Evolutionary conservation across 2,888 invertebrate genomes (phyloP), one percentile per base, ranked within the genome.

Genomic region (Leptura quadrifasciata): DNA sequence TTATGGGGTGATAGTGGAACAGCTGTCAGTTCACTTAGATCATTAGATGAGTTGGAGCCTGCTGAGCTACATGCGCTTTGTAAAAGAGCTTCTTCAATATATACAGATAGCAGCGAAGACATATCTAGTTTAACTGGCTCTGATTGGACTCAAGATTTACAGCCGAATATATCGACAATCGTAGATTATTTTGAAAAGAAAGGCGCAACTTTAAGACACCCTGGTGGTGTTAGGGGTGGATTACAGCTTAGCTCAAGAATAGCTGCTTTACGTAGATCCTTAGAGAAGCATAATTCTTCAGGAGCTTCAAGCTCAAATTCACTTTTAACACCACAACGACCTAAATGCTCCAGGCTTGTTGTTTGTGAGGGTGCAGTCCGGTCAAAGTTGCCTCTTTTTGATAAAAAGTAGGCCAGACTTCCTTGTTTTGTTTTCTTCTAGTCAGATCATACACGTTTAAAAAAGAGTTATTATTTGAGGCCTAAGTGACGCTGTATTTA

Each of bases 141-240:
- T 0, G 95, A 95, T 88, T 94, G 85, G 92, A 92, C 85, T 92
- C 92, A 83, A 88, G 94, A 82, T 92, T 93, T 80, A 91, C 93
- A 80, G 93, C 88, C 89, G 27, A 89, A 94, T 87, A 96, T 96
- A 82, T 94, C 95, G 65, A 93, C 94, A 86, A 96, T 96, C 82
- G 96, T 97, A 31, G 96, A 96, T 85, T 96, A 96, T 88, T 96
- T 97, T 89, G 96, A 97, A 89, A 91, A 95, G 64, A 94, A 95
- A 87, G 93, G 93, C 67, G 92, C 91, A 27, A 91, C 90, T 79
- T 90, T 92, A 84, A 89, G 91, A 81, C 91, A 91, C 85, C 86
- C 91, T 1, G 88, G 90, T 10, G 88, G 88, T 47, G 88, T 88
- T 47, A 86, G 90, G 67, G 86, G 88, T 10, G 86, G 88, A 2